These are phyloP conservation scores for Strix aluco DNA, from an alignment of 2,113 vertebrate species.

Conservation along the genomic window DNA sequence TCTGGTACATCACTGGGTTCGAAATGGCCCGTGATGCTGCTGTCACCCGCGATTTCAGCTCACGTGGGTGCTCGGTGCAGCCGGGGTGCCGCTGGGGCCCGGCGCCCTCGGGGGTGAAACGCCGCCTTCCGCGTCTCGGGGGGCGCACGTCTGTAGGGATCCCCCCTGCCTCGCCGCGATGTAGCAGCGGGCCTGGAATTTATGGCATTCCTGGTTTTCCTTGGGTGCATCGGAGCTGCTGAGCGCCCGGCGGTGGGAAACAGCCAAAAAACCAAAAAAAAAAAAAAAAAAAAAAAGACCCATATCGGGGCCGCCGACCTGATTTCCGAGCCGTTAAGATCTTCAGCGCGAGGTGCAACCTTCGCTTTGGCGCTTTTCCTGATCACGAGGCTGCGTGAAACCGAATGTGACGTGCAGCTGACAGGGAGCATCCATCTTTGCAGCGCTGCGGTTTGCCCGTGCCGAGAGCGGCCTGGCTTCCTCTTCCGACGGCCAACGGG, in stretches of 20 bases:
- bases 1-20: neutral
- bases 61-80: neutral
- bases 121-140: no score
- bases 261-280: neutral
- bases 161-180: accelerated
- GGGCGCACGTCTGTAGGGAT: neutral
- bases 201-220: neutral
- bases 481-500: neutral
- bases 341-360: neutral
- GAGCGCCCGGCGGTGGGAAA: neutral
- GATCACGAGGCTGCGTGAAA: neutral
- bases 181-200: neutral
- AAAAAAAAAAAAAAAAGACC: neutral
- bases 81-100: neutral
- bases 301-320: neutral
- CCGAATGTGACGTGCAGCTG: conserved; percentile 25
- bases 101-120: neutral
- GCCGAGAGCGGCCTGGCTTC: conserved; percentile 34
- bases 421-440: conserved; percentile 61
- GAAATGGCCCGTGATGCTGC: neutral
- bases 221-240: neutral
- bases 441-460: conserved; percentile 27
- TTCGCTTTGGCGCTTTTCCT: neutral
- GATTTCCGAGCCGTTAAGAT: neutral
- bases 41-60: neutral